Evolutionary conservation across 1,140 invertebrate genomes (phyloP).

Genomic region (Ephestia elutella): DNA sequence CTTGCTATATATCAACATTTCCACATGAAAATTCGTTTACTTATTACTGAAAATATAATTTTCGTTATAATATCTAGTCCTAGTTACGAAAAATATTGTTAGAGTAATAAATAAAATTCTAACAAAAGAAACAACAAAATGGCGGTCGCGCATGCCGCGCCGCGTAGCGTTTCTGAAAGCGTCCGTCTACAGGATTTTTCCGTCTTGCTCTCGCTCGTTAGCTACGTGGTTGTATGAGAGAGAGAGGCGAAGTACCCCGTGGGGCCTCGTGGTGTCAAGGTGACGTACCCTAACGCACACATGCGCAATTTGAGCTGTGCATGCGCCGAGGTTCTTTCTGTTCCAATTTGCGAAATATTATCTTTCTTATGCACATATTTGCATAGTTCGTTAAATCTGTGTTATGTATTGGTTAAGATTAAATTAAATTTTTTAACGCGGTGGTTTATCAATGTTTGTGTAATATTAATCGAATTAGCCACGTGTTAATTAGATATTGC

Average conservation of each 20-base stretch:
- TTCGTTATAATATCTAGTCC: neutral
- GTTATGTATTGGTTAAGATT: slow-evolving; percentile 6
- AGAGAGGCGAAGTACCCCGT: slow-evolving; percentile 44
- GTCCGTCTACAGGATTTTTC: slow-evolving; percentile 52
- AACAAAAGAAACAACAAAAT: slow-evolving; percentile 65
- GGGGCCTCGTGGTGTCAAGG: slow-evolving; percentile 57
- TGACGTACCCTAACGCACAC: slow-evolving; percentile 60
- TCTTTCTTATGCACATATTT: neutral
- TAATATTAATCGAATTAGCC: neutral
- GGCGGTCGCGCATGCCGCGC: slow-evolving; percentile 46
- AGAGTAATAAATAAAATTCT: slow-evolving; percentile 25
- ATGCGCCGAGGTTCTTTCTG: slow-evolving; percentile 41
- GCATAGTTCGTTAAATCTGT: neutral
- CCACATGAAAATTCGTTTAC: slow-evolving; percentile 15
- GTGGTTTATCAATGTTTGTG: neutral
- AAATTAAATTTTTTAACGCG: neutral
- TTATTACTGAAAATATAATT: neutral
- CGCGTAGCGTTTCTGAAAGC: slow-evolving; percentile 71
- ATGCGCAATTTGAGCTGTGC: slow-evolving; percentile 31
- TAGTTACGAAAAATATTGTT: neutral
- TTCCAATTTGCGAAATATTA: slow-evolving; percentile 43
- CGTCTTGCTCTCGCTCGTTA: slow-evolving; percentile 36
- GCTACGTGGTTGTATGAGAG: slow-evolving; percentile 40
- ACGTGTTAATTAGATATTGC: slow-evolving; percentile 3
- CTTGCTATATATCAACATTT: slow-evolving; percentile 7